phyloP scores from a whole-genome alignment of 2,888 invertebrate species.

The Cheilosia scutellata region DNA sequence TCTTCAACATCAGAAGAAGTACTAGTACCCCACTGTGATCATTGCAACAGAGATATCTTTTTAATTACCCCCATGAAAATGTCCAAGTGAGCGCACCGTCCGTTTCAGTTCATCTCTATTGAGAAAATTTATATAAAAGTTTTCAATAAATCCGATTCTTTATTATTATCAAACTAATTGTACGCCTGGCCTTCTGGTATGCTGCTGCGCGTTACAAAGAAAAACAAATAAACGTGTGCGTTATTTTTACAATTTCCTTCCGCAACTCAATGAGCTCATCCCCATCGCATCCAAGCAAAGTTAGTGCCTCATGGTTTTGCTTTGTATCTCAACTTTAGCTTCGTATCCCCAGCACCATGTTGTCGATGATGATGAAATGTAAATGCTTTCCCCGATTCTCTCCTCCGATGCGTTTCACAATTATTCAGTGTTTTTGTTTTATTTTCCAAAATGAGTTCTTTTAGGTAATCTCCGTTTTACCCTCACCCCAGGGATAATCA shows the following conservation, averaged over 20 bases:
- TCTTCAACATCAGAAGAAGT: conserved; percentile 24
- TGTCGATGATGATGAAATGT: conserved; percentile 66
- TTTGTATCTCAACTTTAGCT: conserved; percentile 29
- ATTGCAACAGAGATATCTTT: conserved; percentile 33
- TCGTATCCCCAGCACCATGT: conserved; percentile 30
- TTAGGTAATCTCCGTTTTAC: conserved; percentile 24
- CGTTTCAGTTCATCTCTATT: conserved; percentile 11
- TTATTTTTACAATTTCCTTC: conserved; percentile 70
- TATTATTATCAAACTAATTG: conserved; percentile 63
- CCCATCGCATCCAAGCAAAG: conserved; percentile 3
- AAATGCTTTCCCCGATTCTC: conserved; percentile 62
- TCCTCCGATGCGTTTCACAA: conserved; percentile 31
- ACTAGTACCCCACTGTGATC: conserved; percentile 14
- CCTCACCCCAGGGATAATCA: not conserved
- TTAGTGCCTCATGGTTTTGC: conserved; percentile 1
- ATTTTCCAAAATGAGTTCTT: conserved; percentile 55
- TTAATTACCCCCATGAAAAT: conserved; percentile 50
- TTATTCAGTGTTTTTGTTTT: conserved; percentile 40
- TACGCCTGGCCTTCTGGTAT: not conserved
- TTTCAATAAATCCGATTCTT: conserved; percentile 61
- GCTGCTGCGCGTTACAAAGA: conserved; percentile 23
- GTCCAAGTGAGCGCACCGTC: conserved; percentile 36
- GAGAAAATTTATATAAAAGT: conserved; percentile 42
- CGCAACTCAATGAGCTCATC: conserved; percentile 38
- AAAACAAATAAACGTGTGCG: conserved; percentile 55